phyloP scores from a whole-genome alignment of 2,797 vertebrate species.

The Tragelaphus eurycerus region DNA sequence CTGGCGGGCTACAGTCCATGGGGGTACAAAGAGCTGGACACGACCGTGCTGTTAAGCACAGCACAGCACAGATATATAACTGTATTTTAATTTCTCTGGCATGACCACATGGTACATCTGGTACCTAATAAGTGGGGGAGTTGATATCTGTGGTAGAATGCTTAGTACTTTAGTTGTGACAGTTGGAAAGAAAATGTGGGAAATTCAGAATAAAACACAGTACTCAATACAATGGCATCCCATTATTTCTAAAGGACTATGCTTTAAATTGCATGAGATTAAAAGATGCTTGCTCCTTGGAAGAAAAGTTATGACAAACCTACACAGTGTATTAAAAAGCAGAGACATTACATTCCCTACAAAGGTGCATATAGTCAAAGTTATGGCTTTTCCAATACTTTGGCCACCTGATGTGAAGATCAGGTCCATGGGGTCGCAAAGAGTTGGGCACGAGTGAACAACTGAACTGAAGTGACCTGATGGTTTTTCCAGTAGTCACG shows the following conservation, averaged over 20 bases:
- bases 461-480: neutral
- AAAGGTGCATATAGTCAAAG: neutral
- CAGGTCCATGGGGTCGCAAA: neutral
- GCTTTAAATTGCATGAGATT: neutral
- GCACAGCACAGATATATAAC: neutral
- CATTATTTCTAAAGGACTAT: neutral
- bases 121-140: neutral
- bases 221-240: neutral
- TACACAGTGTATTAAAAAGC: neutral
- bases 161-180: neutral
- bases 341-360: neutral
- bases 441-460: neutral
- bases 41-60: neutral
- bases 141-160: neutral
- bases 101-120: neutral
- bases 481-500: neutral
- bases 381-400: neutral
- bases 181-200: neutral
- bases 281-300: neutral
- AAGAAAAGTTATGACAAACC: neutral
- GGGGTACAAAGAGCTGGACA: neutral
- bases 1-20: neutral
- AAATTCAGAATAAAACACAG: neutral
- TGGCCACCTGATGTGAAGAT: neutral
- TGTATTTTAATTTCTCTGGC: neutral